These are phyloP conservation scores for Pangasius macronema DNA, from an alignment of 2,797 vertebrate species.

Conservation along the genomic window DNA sequence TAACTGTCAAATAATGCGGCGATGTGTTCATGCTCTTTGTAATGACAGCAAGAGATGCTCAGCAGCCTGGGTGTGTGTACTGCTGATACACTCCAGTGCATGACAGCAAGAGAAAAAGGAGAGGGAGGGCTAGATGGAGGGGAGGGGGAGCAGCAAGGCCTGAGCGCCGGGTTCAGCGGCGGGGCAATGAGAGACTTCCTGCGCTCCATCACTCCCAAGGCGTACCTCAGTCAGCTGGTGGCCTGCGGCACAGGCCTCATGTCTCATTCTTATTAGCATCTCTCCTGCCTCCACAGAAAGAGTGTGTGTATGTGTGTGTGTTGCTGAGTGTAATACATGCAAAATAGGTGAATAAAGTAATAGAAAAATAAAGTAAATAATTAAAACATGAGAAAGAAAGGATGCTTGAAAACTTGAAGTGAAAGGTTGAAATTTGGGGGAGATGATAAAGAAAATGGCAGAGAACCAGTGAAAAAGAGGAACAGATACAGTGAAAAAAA, in stretches of 20 bases:
- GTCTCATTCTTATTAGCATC: constrained; percentile 82
- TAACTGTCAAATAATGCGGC: constrained; percentile 28
- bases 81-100: constrained; percentile 53
- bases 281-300: constrained; percentile 67
- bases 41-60: constrained; percentile 65
- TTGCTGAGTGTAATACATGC: constrained; percentile 41
- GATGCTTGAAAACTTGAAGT: constrained; percentile 19
- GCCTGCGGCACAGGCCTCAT: constrained; percentile 78
- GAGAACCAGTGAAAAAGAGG: background rate
- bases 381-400: constrained; percentile 44
- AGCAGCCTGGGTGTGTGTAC: constrained; percentile 59
- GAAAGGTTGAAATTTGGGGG: background rate
- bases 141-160: constrained; percentile 69
- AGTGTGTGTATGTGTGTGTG: constrained; percentile 65
- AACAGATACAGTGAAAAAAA: constrained; percentile 56
- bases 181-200: constrained; percentile 84
- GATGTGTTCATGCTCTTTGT: constrained; percentile 71
- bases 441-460: background rate
- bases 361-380: constrained; percentile 43
- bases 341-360: constrained; percentile 20
- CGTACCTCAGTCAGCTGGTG: constrained; percentile 83
- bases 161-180: constrained; percentile 78
- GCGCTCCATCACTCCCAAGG: constrained; percentile 82
- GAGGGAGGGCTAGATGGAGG: constrained; percentile 50
- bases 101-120: constrained; percentile 44